Percentiles rank a stretch among this genome's conserved stretches.
Evolutionary conservation across 2,797 vertebrate genomes (phyloP).

Genomic region (Cheracebus regulus): DNA sequence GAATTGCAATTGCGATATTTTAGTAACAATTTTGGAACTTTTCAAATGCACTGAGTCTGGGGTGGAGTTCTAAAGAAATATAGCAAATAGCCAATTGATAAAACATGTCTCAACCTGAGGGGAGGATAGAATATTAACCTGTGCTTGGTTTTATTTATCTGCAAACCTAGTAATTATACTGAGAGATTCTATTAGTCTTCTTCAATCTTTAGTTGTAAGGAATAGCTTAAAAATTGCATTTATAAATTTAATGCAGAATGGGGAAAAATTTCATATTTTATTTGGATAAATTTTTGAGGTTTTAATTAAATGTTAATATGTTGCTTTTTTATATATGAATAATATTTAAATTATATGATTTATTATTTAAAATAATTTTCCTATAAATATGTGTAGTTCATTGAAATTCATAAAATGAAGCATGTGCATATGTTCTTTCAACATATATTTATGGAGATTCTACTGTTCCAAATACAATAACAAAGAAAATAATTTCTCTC

Average conservation of each 20-base stretch:
- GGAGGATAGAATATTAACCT: not conserved
- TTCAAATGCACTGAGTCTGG: not conserved
- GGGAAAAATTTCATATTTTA: not conserved
- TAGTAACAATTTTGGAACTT: conserved; percentile 75
- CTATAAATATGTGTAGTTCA: not conserved
- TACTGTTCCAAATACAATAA: not conserved
- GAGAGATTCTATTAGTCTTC: not conserved
- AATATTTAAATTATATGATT: not conserved
- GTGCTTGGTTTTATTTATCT: not conserved
- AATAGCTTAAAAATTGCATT: not conserved
- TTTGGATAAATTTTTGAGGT: not conserved
- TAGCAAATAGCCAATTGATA: conserved; percentile 69
- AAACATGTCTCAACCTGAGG: conserved; percentile 67
- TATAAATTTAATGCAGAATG: not conserved
- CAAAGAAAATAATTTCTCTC: not conserved
- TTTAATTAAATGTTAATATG: not conserved
- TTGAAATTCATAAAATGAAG: not conserved
- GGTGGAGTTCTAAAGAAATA: conserved; percentile 64
- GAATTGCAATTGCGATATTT: conserved; percentile 78
- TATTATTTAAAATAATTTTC: not conserved
- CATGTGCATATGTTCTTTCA: not conserved
- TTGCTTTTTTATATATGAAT: not conserved
- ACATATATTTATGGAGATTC: not conserved
- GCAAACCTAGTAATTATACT: not conserved
- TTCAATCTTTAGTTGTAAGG: not conserved